Conservation (phyloP, 2,888 invertebrate species). For the Caenorhabditis drosophilae region DNA sequence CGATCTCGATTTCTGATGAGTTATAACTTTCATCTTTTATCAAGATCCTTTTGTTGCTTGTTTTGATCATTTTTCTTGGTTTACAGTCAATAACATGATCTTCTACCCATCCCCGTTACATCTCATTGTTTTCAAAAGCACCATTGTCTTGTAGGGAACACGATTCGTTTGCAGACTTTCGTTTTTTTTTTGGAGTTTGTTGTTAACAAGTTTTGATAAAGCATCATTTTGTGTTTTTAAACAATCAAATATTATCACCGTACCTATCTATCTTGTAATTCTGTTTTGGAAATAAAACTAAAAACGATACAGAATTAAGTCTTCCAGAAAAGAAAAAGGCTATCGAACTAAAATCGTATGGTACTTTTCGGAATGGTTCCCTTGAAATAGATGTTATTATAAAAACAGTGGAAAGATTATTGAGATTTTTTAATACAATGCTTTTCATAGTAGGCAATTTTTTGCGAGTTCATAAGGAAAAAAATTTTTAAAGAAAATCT, state of each 20-base stretch:
- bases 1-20: slow-evolving; percentile 40
- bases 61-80: slow-evolving; percentile 15
- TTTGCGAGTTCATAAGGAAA: too few relatives aligned
- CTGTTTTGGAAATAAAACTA: slow-evolving; percentile 26
- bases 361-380: too few relatives aligned
- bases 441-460: too few relatives aligned
- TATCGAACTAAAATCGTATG: too few relatives aligned
- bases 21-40: slow-evolving; percentile 12
- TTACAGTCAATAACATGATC: slow-evolving; percentile 32
- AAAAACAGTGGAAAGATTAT: too few relatives aligned
- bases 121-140: slow-evolving; percentile 19
- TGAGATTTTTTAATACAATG: too few relatives aligned
- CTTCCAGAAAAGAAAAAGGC: neutral
- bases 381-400: too few relatives aligned
- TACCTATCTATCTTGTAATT: slow-evolving; percentile 12
- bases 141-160: slow-evolving; percentile 24
- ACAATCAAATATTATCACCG: slow-evolving; percentile 7
- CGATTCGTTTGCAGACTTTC: slow-evolving; percentile 27
- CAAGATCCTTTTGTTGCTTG: slow-evolving; percentile 33
- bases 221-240: slow-evolving; percentile 39
- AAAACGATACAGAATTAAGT: slow-evolving; percentile 3
- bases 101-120: slow-evolving; percentile 19
- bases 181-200: slow-evolving; percentile 35
- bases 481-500: too few relatives aligned
- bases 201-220: slow-evolving; percentile 46